A percentile compares a stretch with the other conserved stretches of the same genome.
Conservation (phyloP, 2,888 invertebrate species). For the Calliphora vomitoria region DNA sequence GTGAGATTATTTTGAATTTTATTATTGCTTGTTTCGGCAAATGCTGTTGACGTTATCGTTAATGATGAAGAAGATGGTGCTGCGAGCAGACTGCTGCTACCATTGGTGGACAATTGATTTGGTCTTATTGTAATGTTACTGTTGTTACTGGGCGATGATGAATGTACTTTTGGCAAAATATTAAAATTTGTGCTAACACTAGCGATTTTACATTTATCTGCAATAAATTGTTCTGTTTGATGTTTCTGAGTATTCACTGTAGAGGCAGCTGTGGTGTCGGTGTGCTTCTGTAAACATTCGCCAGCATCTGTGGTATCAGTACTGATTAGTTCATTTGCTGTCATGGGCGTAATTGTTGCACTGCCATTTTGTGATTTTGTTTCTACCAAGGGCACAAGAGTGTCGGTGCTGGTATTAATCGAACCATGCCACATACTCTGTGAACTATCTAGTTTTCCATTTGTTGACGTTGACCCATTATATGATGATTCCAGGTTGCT, state of each 20-base stretch:
- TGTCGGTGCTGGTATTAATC: constrained; percentile 86
- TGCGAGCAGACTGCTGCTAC: constrained; percentile 62
- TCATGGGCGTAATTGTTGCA: constrained; percentile 39
- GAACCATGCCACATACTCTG: constrained; percentile 80
- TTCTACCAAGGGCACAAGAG: constrained; percentile 79
- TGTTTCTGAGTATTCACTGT: constrained; percentile 76
- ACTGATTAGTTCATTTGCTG: background rate
- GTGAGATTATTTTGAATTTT: constrained; percentile 51
- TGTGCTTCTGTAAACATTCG: background rate
- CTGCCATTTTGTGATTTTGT: constrained; percentile 67
- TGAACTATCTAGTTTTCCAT: constrained; percentile 48
- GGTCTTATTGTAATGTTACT: constrained; percentile 68
- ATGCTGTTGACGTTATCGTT: constrained; percentile 54
- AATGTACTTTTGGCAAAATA: constrained; percentile 83
- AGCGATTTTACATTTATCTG: constrained; percentile 56
- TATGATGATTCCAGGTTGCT: constrained; percentile 38
- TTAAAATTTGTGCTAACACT: constrained; percentile 76
- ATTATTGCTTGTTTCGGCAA: constrained; percentile 57
- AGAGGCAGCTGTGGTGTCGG: constrained; percentile 29
- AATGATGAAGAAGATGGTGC: constrained; percentile 66
- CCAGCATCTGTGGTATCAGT: constrained; percentile 65
- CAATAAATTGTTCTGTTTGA: constrained; percentile 76
- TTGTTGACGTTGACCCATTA: constrained; percentile 50
- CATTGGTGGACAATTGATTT: constrained; percentile 76
- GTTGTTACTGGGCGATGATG: constrained; percentile 65